These are phyloP conservation scores for Trissolcus basalis DNA, from an alignment of 1,140 invertebrate species.

Conservation along the genomic window DNA sequence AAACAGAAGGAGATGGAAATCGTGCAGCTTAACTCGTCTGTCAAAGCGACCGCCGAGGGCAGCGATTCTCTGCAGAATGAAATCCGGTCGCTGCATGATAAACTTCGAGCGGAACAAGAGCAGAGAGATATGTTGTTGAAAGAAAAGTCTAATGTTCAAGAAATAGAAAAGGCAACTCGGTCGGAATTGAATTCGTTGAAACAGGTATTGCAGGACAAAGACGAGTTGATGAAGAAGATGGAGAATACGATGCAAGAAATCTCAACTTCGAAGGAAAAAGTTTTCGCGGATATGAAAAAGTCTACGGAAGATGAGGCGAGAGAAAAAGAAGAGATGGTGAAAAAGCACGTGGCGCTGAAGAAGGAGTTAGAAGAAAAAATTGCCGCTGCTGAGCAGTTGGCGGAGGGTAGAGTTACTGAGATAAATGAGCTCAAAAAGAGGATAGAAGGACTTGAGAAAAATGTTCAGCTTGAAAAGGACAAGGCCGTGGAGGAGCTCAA, in stretches of 20 bases:
- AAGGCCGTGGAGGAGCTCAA: conserved; percentile 43
- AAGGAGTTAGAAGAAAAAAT: conserved; percentile 55
- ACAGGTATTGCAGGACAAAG: conserved; percentile 30
- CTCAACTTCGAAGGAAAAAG: conserved; percentile 42
- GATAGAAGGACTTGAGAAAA: conserved; percentile 46
- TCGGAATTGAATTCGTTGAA: conserved; percentile 49
- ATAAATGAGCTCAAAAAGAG: conserved; percentile 58
- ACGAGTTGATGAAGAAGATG: conserved; percentile 48
- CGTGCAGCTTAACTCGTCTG: conserved; percentile 15
- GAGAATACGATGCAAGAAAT: conserved; percentile 42
- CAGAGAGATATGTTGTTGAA: conserved; percentile 48
- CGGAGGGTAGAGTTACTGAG: conserved; percentile 45
- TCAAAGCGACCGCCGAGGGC: conserved; percentile 36
- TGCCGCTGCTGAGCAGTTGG: conserved; percentile 11
- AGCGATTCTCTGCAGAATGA: conserved; percentile 31
- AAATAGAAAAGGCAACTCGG: conserved; percentile 56
- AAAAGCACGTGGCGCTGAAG: conserved; percentile 38
- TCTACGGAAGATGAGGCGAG: conserved; percentile 49
- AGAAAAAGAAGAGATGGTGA: conserved; percentile 38
- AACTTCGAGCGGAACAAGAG: conserved; percentile 53
- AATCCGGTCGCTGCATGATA: conserved; percentile 54
- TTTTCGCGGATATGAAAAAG: conserved; percentile 32
- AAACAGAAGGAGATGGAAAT: conserved; percentile 56
- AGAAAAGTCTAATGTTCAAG: conserved; percentile 59
- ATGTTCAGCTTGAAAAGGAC: conserved; percentile 37